Percentiles rank a stretch among this genome's conserved stretches.
phyloP scores from a whole-genome alignment of 2,888 invertebrate species.

The Silvanus unidentatus region DNA sequence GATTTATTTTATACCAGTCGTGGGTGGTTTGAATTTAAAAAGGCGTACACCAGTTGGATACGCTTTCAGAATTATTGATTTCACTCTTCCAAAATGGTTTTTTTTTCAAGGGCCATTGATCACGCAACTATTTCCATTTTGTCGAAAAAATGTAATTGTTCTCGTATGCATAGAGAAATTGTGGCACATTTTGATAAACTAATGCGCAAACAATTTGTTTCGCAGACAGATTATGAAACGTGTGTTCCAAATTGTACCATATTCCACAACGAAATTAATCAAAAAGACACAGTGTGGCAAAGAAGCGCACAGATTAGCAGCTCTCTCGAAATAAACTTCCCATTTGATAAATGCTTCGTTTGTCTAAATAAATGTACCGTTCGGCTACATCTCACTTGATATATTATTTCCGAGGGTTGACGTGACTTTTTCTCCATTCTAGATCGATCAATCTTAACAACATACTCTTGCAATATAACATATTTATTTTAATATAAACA shows the following conservation, averaged over 20 bases:
- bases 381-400: slow-evolving; percentile 37
- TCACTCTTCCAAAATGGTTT: slow-evolving; percentile 25
- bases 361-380: slow-evolving; percentile 40
- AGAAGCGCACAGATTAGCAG: slow-evolving; percentile 33
- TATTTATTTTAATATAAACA: slow-evolving; percentile 30
- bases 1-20: slow-evolving; percentile 39
- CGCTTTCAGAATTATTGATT: slow-evolving; percentile 30
- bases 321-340: slow-evolving; percentile 33
- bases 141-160: no score
- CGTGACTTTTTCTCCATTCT: slow-evolving; percentile 21
- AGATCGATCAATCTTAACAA: slow-evolving; percentile 32
- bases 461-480: slow-evolving; percentile 35
- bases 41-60: slow-evolving; percentile 31
- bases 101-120: neutral
- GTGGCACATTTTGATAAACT: neutral
- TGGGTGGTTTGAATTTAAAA: slow-evolving; percentile 37
- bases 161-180: no score
- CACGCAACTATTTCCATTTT: no score
- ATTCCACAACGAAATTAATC: slow-evolving; percentile 16
- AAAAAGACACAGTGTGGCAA: slow-evolving; percentile 28
- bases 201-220: no score
- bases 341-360: slow-evolving; percentile 40
- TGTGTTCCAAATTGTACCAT: neutral
- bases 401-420: slow-evolving; percentile 40
- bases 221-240: no score